Percentiles rank a stretch among this genome's conserved stretches.
phyloP scores from a whole-genome alignment of 1,140 invertebrate genomes.

The Diploscapter pachys region DNA sequence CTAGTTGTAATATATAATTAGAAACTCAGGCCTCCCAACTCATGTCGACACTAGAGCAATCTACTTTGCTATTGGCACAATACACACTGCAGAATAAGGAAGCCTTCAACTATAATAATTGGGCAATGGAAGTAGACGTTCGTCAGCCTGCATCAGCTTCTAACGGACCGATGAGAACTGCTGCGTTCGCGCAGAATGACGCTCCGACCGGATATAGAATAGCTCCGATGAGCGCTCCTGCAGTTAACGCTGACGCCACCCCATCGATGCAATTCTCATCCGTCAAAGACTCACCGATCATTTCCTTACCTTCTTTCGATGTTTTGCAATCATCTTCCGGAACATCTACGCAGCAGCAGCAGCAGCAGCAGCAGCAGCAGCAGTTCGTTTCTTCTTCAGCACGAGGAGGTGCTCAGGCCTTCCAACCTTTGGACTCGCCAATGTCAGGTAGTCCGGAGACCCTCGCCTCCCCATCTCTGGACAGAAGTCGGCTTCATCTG shows the following conservation, averaged over 20 bases:
- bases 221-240: not conserved
- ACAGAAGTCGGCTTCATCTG: conserved; percentile 27
- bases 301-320: conserved; percentile 21
- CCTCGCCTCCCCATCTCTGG: conserved; percentile 8
- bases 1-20: not conserved
- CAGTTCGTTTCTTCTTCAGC: conserved; percentile 21
- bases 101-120: conserved; percentile 34
- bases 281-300: conserved; percentile 24
- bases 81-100: conserved; percentile 23
- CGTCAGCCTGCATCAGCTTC: conserved; percentile 17
- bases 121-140: conserved; percentile 42
- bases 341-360: conserved; percentile 9
- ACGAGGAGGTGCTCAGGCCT: conserved; percentile 1
- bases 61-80: conserved; percentile 33
- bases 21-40: conserved; percentile 18
- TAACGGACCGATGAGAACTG: not conserved
- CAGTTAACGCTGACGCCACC: conserved; percentile 2
- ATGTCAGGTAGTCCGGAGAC: not conserved
- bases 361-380: conserved; percentile 4
- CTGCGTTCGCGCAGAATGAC: not conserved
- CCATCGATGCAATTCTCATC: conserved; percentile 22
- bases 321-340: conserved; percentile 15
- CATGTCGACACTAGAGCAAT: conserved; percentile 39
- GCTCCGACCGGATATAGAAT: not conserved
- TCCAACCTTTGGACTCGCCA: conserved; percentile 5